Evolutionary conservation across 2,797 vertebrate species (phyloP), one percentile per base, ranked within the genome.

Genomic region (Aselliscus stoliczkanus): DNA sequence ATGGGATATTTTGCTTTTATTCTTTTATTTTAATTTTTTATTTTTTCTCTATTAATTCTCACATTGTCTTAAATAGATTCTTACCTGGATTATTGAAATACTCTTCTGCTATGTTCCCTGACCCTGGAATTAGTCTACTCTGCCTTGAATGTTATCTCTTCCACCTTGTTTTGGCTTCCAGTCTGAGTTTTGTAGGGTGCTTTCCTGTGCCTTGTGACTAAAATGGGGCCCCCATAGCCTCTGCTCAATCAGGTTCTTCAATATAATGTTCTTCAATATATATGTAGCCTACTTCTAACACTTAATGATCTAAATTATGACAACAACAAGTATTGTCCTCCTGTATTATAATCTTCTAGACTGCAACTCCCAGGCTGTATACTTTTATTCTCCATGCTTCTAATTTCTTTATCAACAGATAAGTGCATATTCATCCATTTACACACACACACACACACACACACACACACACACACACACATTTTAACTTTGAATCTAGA

Each of bases 401-500:
- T 39, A 77, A 17, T 4, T 65, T 27, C 11, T 65, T 20, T 23
- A 60, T 52, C 17, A 65, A 27, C 37, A 64, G 1, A 25, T 20
- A 50, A 31, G n/a, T 4, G 10, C 20, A 27, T 5, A 4, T 21
- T 14, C 11, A 65, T 5, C 47, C 2, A 2, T 42, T 17, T 2
- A 17, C 10, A 70, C 4, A 37, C 37, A 72, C 14, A 34, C 39
- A 50, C 18, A 29, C 7, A 42, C 42, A 42, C 42, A 42, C 42
- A 42, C 42, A 42, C 42, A 42, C 42, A 42, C 42, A 42, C 42
- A 42, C 42, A 42, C 42, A 42, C 42, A 42, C 42, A 42, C 42
- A 42, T 50, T 93, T 72, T 62, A 70, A 54, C 39, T 69, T 86
- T n/a, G 76, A 58, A 58, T 87, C 39, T 84, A 27, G 31, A 37